These are phyloP conservation scores for Trichoplusia ni DNA, from an alignment of 1,140 invertebrate species.

Conservation along the genomic window DNA sequence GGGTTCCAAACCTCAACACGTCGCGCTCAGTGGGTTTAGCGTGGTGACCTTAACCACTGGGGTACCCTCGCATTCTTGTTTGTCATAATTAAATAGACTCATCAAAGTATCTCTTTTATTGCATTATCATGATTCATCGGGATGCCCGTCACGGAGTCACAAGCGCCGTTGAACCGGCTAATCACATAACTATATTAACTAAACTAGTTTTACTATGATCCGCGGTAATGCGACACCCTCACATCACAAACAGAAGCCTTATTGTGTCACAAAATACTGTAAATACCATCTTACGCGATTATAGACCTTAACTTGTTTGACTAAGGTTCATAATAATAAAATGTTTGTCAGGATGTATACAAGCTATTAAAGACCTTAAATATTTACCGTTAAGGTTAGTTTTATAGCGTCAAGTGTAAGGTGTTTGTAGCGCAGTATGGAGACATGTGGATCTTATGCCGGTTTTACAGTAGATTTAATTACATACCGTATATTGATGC, in stretches of 20 bases:
- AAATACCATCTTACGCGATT: not conserved
- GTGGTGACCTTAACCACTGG: too few relatives aligned
- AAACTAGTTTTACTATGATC: not conserved
- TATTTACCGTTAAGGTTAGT: too few relatives aligned
- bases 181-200: constrained; percentile 12
- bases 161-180: not conserved
- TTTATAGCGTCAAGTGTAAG: too few relatives aligned
- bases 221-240: constrained; percentile 7
- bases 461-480: constrained; percentile 15
- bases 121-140: not conserved
- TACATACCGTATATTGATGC: constrained; percentile 4
- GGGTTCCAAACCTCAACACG: too few relatives aligned
- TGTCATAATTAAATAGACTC: too few relatives aligned
- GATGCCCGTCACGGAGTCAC: not conserved
- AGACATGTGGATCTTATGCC: not conserved
- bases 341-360: too few relatives aligned
- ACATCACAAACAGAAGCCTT: constrained; percentile 21
- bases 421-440: not conserved
- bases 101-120: too few relatives aligned
- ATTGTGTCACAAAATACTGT: not conserved
- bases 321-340: not conserved
- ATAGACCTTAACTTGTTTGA: not conserved
- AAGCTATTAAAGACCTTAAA: too few relatives aligned
- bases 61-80: too few relatives aligned
- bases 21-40: too few relatives aligned